Base-by-base conservation (phyloP, 2,797 vertebrate species). In the Potorous gilbertii region DNA sequence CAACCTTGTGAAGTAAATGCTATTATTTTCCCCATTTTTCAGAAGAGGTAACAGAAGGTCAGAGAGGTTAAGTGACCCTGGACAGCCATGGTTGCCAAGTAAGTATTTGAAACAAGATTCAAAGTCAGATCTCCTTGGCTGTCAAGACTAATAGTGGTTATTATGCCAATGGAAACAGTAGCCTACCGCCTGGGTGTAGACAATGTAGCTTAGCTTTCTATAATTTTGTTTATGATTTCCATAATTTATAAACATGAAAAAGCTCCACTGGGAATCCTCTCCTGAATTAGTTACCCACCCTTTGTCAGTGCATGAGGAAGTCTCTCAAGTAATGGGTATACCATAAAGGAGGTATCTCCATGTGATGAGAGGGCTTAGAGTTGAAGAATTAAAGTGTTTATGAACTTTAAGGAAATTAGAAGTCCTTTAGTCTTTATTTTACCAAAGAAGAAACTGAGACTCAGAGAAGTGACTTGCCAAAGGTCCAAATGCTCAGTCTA, bases 241-340 rank as follows among this genome's bases (percentile, higher is more conserved):
- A 46, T 46, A 81, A 81, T 46, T 93, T 54, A 56, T 18, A 93
- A 56, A 90, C 46, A 56, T 59, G 54, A 93, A 94, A 54, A 95
- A 50, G 91, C 90, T 92, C 90, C 50, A n/a, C 55, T 12, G 56
- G 74, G 10, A 27, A 18, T 54, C 56, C 46, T 40, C 91, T 89
- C 90, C 92, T 89, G 92, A 95, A n/a, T 89, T 24, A 90, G 55
- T 90, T 56, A 56, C 55, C 93, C 54, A 55, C 54, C 62, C 56
- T 10, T 21, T 81, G 89, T 90, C 87, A 87, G 34, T 16, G 5
- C 34, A 74, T 91, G 21, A 55, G 54, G 59, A 96, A 56, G 93
- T 95, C 55, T 92, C 56, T 24, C 92, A 95, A 90, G 89, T 46
- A 46, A 55, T 34, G 40, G 56, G 8, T 93, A 10, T 94, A 91